phyloP scores from a whole-genome alignment of 1,140 invertebrate genomes.

The Dendrolimus kikuchii region DNA sequence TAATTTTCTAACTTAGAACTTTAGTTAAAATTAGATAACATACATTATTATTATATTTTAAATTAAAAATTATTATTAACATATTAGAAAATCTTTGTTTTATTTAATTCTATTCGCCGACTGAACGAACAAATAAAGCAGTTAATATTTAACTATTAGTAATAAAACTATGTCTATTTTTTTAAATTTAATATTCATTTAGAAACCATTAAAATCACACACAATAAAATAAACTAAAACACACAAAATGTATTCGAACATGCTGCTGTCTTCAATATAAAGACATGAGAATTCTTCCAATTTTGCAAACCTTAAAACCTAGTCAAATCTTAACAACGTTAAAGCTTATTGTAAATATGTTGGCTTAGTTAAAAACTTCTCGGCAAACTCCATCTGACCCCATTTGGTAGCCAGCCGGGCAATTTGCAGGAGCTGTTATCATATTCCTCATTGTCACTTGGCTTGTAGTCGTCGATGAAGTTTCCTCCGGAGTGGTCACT shows the following conservation, averaged over 20 bases:
- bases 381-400: constrained; percentile 49
- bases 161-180: constrained; percentile 37
- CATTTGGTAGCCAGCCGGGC: constrained; percentile 37
- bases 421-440: constrained; percentile 43
- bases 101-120: no score
- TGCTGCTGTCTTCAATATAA: constrained; percentile 2
- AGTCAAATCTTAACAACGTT: not conserved
- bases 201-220: no score
- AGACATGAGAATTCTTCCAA: no score
- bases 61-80: no score
- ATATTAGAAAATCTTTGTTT: no score
- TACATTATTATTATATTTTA: no score
- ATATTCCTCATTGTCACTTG: constrained; percentile 28
- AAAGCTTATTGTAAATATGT: constrained; percentile 4
- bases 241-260: constrained; percentile 6
- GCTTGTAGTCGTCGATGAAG: constrained; percentile 4
- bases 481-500: not conserved
- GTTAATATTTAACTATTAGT: constrained; percentile 70
- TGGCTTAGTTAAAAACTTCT: constrained; percentile 34
- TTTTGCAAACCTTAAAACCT: not conserved
- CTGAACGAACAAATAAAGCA: constrained; percentile 60
- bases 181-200: constrained; percentile 1
- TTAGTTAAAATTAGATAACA: no score
- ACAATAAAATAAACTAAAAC: no score
- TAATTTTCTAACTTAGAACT: no score